Conservation (phyloP, 2,888 invertebrate genomes). For the Trypoxylon attenuatum region DNA sequence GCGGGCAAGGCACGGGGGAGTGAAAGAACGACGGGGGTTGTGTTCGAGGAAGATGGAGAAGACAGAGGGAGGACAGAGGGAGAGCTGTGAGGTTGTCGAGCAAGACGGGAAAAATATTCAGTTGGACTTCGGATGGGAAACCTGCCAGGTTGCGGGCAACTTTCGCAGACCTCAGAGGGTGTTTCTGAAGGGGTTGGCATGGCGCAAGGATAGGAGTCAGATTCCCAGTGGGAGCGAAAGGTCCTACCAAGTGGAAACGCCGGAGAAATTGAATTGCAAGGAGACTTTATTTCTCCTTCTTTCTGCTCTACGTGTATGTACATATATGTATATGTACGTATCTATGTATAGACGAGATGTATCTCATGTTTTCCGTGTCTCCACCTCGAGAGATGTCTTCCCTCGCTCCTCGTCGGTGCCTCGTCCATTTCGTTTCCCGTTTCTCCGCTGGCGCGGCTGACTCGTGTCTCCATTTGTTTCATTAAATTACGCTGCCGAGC, state of each 20-base stretch:
- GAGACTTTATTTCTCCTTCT: slow-evolving; percentile 39
- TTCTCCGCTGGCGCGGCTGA: slow-evolving; percentile 55
- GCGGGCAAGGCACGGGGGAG: not conserved
- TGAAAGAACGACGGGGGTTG: not conserved
- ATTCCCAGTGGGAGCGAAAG: slow-evolving; percentile 36
- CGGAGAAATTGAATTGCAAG: slow-evolving; percentile 64
- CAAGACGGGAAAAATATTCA: slow-evolving; percentile 41
- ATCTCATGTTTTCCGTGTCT: not conserved
- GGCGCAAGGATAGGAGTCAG: slow-evolving; percentile 23
- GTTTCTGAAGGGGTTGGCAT: slow-evolving; percentile 13
- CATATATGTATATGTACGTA: not conserved
- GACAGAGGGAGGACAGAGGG: not conserved
- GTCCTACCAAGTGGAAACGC: slow-evolving; percentile 48
- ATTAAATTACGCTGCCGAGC: slow-evolving; percentile 63
- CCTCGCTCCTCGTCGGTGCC: not conserved
- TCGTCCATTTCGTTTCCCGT: not conserved
- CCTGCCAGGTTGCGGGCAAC: slow-evolving; percentile 47
- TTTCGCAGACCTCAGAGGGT: slow-evolving; percentile 36
- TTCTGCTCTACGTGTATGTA: slow-evolving; percentile 17
- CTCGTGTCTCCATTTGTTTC: slow-evolving; percentile 66
- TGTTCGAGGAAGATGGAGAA: not conserved
- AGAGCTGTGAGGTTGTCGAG: slow-evolving; percentile 5
- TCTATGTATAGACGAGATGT: slow-evolving; percentile 3
- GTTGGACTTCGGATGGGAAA: slow-evolving; percentile 37
- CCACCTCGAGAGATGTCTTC: not conserved